Evolutionary conservation across 2,113 vertebrate genomes (phyloP).

Genomic region (Marmota monax): DNA sequence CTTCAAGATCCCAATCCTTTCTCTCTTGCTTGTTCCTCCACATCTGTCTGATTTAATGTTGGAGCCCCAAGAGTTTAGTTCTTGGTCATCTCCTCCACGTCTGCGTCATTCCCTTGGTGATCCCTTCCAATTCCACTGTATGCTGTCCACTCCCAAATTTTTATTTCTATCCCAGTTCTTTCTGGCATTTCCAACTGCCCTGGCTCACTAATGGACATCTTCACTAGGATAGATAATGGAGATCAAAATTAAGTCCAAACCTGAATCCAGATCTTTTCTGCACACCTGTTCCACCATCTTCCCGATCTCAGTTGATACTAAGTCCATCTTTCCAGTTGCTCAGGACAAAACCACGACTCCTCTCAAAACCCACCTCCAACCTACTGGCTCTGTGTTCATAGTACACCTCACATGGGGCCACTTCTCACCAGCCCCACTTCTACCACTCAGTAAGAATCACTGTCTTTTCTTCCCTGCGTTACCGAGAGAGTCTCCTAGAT

Average conservation of each 20-base stretch:
- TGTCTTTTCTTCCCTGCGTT: neutral
- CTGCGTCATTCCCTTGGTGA: neutral
- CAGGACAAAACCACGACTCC: neutral
- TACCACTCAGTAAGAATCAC: neutral
- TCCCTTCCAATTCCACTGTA: neutral
- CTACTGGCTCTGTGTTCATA: neutral
- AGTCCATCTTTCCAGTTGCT: neutral
- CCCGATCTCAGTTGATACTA: neutral
- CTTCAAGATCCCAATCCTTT: neutral
- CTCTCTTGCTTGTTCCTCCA: no score
- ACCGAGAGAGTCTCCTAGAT: neutral
- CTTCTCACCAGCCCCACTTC: neutral
- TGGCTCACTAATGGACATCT: neutral
- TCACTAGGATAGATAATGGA: neutral
- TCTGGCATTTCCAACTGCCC: neutral
- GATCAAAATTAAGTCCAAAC: neutral
- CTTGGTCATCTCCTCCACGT: neutral
- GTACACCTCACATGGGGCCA: rapidly evolving
- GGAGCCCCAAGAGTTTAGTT: neutral
- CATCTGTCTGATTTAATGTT: neutral
- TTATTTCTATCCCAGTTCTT: neutral
- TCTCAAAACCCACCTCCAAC: neutral
- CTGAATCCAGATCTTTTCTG: neutral
- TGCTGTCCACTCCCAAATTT: neutral
- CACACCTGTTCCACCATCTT: neutral